Evolutionary conservation across 2,888 invertebrate species (phyloP).

Genomic region (Sisyra nigra): DNA sequence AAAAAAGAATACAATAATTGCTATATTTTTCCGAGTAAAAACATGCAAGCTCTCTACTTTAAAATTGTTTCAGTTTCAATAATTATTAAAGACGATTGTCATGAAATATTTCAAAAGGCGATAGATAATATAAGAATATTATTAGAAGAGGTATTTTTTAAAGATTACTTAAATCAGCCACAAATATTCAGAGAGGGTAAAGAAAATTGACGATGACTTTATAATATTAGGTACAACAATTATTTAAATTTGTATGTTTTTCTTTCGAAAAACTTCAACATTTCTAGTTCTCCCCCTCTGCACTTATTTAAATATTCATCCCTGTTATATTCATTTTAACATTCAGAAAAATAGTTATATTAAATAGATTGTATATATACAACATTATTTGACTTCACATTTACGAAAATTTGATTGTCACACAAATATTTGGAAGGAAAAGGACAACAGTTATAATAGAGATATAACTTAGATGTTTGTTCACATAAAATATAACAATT

Average conservation of each 20-base stretch:
- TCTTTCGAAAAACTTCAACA: background rate
- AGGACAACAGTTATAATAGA: too few species aligned
- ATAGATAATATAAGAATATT: conserved; percentile 2
- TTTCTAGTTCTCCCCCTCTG: too few species aligned
- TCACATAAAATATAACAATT: too few species aligned
- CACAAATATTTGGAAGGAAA: too few species aligned
- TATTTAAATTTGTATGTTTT: background rate
- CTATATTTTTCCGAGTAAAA: background rate
- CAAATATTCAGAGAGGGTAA: background rate
- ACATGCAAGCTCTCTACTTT: background rate
- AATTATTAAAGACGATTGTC: conserved; percentile 24
- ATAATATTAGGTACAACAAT: background rate
- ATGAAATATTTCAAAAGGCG: conserved; percentile 25
- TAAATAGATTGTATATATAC: too few species aligned
- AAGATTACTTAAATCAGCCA: background rate
- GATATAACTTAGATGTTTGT: too few species aligned
- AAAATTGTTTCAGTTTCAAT: conserved; percentile 10
- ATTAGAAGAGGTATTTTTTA: background rate
- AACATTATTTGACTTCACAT: too few species aligned
- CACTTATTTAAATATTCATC: too few species aligned
- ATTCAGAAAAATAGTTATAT: too few species aligned
- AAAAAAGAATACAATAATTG: too few species aligned
- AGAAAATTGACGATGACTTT: background rate
- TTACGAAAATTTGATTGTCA: too few species aligned
- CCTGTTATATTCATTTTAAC: too few species aligned